phyloP scores from a whole-genome alignment of 1,140 invertebrate species.

The Panagrolaimus sp. region DNA sequence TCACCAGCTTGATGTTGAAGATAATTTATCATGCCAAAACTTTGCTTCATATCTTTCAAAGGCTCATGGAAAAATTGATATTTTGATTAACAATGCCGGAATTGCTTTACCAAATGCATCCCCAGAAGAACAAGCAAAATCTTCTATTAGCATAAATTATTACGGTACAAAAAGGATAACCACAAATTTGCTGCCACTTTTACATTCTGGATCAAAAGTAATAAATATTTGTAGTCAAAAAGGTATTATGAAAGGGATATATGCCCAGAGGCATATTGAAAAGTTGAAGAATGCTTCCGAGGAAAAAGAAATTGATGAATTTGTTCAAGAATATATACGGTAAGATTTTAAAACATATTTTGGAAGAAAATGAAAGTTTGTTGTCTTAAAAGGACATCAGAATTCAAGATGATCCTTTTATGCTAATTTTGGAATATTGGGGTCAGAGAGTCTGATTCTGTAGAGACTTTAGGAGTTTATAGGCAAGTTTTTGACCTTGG shows the following conservation, averaged over 20 bases:
- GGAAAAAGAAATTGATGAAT: constrained; percentile 66
- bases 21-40: not conserved
- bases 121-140: not conserved
- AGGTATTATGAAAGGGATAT: not conserved
- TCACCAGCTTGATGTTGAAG: constrained; percentile 19
- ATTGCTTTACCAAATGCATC: not conserved
- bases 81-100: not conserved
- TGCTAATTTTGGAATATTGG: too few species aligned
- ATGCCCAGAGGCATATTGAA: not conserved
- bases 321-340: constrained; percentile 64
- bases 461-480: too few species aligned
- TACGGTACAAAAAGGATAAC: not conserved
- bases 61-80: not conserved
- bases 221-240: not conserved
- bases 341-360: too few species aligned
- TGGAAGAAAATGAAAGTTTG: too few species aligned
- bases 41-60: not conserved
- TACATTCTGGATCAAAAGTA: not conserved
- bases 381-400: too few species aligned
- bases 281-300: constrained; percentile 63
- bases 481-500: too few species aligned
- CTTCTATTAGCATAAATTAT: not conserved
- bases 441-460: too few species aligned
- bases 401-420: too few species aligned
- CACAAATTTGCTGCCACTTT: not conserved